Evolutionary conservation across 2,113 vertebrate species (phyloP).

Genomic region (Sterna hirundo): DNA sequence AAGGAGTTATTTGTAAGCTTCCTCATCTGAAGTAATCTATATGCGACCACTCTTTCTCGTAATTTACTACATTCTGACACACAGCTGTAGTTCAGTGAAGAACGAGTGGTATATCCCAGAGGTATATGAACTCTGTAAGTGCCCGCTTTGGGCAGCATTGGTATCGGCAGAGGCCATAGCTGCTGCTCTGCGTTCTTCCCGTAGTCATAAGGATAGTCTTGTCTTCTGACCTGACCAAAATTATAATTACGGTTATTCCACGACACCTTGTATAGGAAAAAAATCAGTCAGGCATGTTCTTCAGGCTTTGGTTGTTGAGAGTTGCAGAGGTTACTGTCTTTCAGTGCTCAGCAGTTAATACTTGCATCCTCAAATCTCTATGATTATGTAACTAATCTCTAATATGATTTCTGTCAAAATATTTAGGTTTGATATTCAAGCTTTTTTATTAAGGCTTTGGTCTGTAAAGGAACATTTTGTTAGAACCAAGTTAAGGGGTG

Average conservation of each 20-base stretch:
- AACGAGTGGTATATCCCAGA: neutral
- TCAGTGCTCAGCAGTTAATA: neutral
- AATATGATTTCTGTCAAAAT: neutral
- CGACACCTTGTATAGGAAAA: neutral
- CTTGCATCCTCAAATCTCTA: neutral
- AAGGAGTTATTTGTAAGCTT: neutral
- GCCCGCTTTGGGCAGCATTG: neutral
- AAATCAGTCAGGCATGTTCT: neutral
- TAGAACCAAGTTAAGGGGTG: neutral
- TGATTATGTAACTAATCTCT: neutral
- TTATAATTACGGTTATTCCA: neutral
- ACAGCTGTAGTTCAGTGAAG: neutral
- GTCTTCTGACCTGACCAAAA: neutral
- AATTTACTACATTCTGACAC: neutral
- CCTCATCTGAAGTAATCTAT: neutral
- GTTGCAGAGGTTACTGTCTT: neutral
- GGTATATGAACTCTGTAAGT: neutral
- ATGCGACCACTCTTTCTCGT: neutral
- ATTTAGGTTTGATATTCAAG: neutral
- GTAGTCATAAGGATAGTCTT: neutral
- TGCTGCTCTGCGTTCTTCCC: neutral
- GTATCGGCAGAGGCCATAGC: accelerated
- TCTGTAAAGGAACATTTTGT: neutral
- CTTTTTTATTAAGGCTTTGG: neutral
- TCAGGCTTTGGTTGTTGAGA: neutral